These are phyloP conservation scores for Diorhabda elongata DNA, from an alignment of 1,140 invertebrate species.

Conservation along the genomic window DNA sequence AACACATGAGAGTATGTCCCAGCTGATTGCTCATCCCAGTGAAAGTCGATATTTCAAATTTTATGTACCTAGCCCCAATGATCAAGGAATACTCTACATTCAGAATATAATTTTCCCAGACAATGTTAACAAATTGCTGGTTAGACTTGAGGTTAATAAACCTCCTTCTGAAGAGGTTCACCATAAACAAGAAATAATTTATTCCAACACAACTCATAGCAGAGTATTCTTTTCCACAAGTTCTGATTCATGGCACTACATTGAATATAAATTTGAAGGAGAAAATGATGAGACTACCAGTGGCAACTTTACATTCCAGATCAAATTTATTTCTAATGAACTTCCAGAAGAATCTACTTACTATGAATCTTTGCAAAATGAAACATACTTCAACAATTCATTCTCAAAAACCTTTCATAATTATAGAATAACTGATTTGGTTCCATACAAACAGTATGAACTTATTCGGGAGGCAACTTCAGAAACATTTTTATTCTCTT, in stretches of 20 bases:
- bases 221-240: conserved; percentile 52
- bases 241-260: conserved; percentile 54
- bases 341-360: conserved; percentile 4
- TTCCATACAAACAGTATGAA: conserved; percentile 40
- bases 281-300: conserved; percentile 25
- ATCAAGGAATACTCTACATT: conserved; percentile 26
- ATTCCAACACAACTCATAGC: conserved; percentile 32
- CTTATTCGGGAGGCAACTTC: conserved; percentile 62
- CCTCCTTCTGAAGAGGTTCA: conserved; percentile 46
- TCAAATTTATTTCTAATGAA: conserved; percentile 23
- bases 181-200: conserved; percentile 43
- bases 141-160: conserved; percentile 47
- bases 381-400: conserved; percentile 27
- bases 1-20: conserved; percentile 22
- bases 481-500: conserved; percentile 69
- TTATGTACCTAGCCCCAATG: conserved; percentile 43
- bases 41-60: conserved; percentile 45
- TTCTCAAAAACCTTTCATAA: conserved; percentile 23
- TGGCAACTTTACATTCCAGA: conserved; percentile 19
- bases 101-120: conserved; percentile 25
- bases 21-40: conserved; percentile 15
- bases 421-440: conserved; percentile 25
- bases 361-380: conserved; percentile 19
- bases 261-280: conserved; percentile 44
- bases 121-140: conserved; percentile 36